phyloP scores from a whole-genome alignment of 2,888 invertebrate genomes.

The Barypeithes pellucidus region DNA sequence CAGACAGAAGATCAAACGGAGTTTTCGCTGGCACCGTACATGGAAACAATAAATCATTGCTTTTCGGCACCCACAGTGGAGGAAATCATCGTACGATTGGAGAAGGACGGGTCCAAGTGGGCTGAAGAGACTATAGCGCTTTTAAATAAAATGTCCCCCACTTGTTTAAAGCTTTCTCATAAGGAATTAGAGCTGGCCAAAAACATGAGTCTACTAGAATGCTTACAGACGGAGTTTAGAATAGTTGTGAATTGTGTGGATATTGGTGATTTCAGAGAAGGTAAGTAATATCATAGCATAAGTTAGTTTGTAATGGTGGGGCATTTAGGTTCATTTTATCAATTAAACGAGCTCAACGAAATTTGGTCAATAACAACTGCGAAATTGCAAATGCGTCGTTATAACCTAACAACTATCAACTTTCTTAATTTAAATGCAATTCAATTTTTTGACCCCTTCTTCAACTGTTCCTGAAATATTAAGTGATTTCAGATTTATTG shows the following conservation, averaged over 20 bases:
- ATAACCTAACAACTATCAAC: too few species aligned
- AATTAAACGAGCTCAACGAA: too few species aligned
- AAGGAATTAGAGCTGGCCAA: constrained; percentile 85
- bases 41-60: constrained; percentile 84
- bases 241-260: constrained; percentile 79
- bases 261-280: constrained; percentile 89
- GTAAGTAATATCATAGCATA: too few species aligned
- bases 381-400: too few species aligned
- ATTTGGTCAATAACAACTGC: too few species aligned
- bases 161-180: constrained; percentile 91
- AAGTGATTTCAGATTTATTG: too few species aligned
- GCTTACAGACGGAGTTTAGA: constrained; percentile 92
- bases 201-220: constrained; percentile 83
- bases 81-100: constrained; percentile 83
- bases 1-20: constrained; percentile 72
- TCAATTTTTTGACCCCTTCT: too few species aligned
- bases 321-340: too few species aligned
- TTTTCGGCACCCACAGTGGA: constrained; percentile 86
- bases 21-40: constrained; percentile 80
- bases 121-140: constrained; percentile 80
- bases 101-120: constrained; percentile 88
- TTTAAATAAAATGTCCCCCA: constrained; percentile 75
- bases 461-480: too few species aligned
- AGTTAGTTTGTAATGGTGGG: too few species aligned
- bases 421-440: too few species aligned